phyloP scores from a whole-genome alignment of 1,140 invertebrate species.

The Papilio glaucus region DNA sequence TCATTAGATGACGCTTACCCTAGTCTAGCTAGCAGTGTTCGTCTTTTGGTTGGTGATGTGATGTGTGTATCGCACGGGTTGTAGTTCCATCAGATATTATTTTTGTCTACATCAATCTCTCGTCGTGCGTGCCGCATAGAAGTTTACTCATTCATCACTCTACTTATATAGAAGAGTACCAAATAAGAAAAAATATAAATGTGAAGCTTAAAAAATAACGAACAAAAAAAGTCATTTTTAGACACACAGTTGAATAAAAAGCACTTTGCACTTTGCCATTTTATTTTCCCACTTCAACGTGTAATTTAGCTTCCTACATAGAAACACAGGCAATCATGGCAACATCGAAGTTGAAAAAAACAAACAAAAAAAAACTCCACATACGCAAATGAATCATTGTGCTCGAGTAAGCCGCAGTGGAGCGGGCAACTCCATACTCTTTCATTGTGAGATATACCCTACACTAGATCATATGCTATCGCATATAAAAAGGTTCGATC shows the following conservation, averaged over 20 bases:
- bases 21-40: too few relatives aligned
- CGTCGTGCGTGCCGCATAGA: too few relatives aligned
- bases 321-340: slow-evolving; percentile 19
- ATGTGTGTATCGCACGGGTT: too few relatives aligned
- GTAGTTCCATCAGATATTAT: too few relatives aligned
- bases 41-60: too few relatives aligned
- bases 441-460: slow-evolving; percentile 16
- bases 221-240: neutral
- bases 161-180: slow-evolving; percentile 12
- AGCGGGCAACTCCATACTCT: slow-evolving; percentile 18
- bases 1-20: too few relatives aligned
- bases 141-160: slow-evolving; percentile 9
- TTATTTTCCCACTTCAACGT: slow-evolving; percentile 34
- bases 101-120: neutral
- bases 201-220: neutral
- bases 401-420: slow-evolving; percentile 28
- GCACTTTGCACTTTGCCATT: slow-evolving; percentile 25
- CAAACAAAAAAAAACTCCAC: slow-evolving; percentile 10
- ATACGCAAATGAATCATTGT: slow-evolving; percentile 38
- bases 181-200: neutral
- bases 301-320: slow-evolving; percentile 35
- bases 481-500: slow-evolving; percentile 1
- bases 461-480: slow-evolving; percentile 27
- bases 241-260: slow-evolving; percentile 17
- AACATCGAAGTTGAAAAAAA: slow-evolving; percentile 33